These are phyloP conservation scores for Hippocampus comes DNA, from an alignment of 2,113 vertebrate genomes.

Conservation along the genomic window DNA sequence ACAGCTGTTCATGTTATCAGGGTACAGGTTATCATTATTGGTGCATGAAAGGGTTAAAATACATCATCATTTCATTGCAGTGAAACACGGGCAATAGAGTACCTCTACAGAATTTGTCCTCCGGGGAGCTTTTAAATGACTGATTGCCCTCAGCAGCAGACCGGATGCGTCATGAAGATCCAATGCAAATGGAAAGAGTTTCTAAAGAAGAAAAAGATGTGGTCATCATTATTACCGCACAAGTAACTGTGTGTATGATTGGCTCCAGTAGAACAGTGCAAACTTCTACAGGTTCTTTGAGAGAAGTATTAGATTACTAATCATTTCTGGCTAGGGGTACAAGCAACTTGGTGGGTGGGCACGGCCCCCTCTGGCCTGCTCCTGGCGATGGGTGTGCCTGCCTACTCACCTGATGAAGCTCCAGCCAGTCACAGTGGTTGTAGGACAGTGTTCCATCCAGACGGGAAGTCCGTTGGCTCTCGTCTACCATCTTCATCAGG, in stretches of 20 bases:
- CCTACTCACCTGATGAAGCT: conserved; percentile 83
- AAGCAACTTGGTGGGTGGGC: too few relatives aligned
- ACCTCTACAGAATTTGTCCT: conserved; percentile 76
- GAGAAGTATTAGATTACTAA: too few relatives aligned
- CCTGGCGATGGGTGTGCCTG: neutral
- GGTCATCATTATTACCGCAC: neutral
- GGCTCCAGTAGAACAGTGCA: too few relatives aligned
- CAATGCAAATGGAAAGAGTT: conserved; percentile 79
- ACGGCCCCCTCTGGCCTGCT: too few relatives aligned
- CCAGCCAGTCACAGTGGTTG: conserved; percentile 83
- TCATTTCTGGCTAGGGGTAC: too few relatives aligned
- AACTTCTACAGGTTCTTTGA: too few relatives aligned
- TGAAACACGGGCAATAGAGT: neutral
- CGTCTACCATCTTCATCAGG: conserved; percentile 79
- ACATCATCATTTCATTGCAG: neutral
- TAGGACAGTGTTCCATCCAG: conserved; percentile 81
- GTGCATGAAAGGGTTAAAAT: neutral
- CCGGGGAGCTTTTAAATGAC: conserved; percentile 64
- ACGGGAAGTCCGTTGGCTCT: conserved; percentile 75
- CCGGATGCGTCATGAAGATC: conserved; percentile 70
- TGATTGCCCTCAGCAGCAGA: conserved; percentile 78
- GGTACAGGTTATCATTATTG: neutral
- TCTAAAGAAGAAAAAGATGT: conserved; percentile 67
- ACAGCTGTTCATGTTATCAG: too few relatives aligned
- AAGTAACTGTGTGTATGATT: too few relatives aligned